Percentiles rank a stretch among this genome's conserved stretches.
phyloP scores from a whole-genome alignment of 2,797 vertebrate species.

The Gymnoscopelus braueri region DNA sequence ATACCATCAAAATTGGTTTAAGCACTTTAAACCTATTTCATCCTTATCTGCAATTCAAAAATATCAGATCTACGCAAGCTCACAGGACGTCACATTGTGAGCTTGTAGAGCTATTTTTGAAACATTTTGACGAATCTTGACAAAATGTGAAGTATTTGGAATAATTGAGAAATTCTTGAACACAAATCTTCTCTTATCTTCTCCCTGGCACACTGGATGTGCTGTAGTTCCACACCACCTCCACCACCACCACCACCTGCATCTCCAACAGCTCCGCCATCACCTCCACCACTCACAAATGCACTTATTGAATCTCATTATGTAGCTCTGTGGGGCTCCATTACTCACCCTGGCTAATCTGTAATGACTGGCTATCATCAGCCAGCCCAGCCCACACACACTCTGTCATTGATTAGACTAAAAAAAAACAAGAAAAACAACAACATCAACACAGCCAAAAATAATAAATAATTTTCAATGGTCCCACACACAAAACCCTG shows the following conservation, averaged over 20 bases:
- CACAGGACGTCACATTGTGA: no score
- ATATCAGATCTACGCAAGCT: no score
- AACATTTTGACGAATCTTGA: no score
- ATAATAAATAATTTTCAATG: slow-evolving; percentile 21
- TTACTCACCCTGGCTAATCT: slow-evolving; percentile 83
- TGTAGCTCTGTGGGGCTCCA: slow-evolving; percentile 75
- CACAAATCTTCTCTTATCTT: background rate
- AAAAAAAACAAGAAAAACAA: slow-evolving; percentile 27
- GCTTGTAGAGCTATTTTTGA: no score
- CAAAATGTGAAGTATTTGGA: no score
- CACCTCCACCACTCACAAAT: slow-evolving; percentile 39
- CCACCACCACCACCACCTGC: background rate
- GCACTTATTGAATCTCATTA: slow-evolving; percentile 81
- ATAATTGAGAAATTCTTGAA: background rate
- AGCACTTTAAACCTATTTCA: no score
- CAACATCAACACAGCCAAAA: slow-evolving; percentile 34
- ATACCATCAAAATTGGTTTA: no score
- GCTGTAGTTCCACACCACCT: background rate
- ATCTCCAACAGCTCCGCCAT: no score
- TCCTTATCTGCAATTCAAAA: no score
- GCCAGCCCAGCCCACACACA: slow-evolving; percentile 71
- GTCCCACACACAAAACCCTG: slow-evolving; percentile 53
- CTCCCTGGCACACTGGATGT: background rate
- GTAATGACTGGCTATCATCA: slow-evolving; percentile 83
- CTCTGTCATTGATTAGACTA: slow-evolving; percentile 79